phyloP scores from a whole-genome alignment of 2,888 invertebrate species.

The Dryadula phaetusa region DNA sequence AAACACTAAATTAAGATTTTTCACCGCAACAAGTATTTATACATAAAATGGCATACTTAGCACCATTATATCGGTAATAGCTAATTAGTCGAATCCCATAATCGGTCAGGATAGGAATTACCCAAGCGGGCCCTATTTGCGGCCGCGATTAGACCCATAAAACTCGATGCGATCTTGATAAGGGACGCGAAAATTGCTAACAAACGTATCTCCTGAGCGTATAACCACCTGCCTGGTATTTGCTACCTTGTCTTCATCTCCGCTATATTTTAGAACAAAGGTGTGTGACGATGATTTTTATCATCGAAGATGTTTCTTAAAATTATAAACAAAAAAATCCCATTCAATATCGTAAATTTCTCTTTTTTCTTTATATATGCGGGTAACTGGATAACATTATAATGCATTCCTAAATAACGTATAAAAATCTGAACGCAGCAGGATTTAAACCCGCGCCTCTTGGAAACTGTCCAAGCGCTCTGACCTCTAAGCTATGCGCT shows the following conservation, averaged over 20 bases:
- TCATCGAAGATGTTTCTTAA: too few relatives aligned
- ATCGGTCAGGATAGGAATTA: conserved; percentile 81
- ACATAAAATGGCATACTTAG: conserved; percentile 58
- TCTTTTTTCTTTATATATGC: too few relatives aligned
- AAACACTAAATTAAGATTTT: not conserved
- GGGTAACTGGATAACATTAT: too few relatives aligned
- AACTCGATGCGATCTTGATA: conserved; percentile 80
- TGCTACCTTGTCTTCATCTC: conserved; percentile 15
- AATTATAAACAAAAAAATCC: too few relatives aligned
- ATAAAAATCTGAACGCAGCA: too few relatives aligned
- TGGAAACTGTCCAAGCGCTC: too few relatives aligned
- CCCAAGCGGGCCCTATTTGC: conserved; percentile 79
- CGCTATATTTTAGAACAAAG: not conserved
- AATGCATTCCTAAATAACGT: too few relatives aligned
- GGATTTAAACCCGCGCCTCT: too few relatives aligned
- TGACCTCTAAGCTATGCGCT: too few relatives aligned
- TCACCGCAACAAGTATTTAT: conserved; percentile 33
- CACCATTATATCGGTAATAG: conserved; percentile 78
- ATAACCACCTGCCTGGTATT: conserved; percentile 31
- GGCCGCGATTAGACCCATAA: conserved; percentile 81
- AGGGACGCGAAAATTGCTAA: conserved; percentile 75
- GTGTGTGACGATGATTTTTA: not conserved
- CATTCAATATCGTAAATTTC: too few relatives aligned
- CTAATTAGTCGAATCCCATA: conserved; percentile 82
- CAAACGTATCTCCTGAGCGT: conserved; percentile 50